These are phyloP conservation scores for Halichoerus grypus DNA, from an alignment of 2,113 vertebrate species.

Conservation along the genomic window DNA sequence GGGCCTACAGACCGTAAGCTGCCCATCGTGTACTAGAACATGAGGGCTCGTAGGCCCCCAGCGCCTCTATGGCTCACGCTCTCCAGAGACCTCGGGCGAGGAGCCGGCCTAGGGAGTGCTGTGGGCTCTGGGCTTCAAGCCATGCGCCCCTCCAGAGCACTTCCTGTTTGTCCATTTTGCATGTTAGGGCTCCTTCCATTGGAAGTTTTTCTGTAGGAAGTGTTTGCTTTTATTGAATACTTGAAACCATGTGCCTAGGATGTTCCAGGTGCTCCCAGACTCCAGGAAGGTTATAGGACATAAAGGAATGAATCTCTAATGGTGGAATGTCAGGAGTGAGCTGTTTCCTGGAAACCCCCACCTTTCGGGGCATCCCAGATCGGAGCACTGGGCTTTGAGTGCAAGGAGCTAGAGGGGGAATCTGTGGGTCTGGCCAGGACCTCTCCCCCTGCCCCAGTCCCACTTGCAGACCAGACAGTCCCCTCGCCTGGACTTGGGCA, in stretches of 20 bases:
- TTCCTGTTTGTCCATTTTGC: background rate
- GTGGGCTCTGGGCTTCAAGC: background rate
- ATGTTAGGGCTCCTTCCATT: background rate
- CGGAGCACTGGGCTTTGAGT: background rate
- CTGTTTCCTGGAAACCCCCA: rapidly evolving
- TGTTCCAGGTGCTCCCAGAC: background rate
- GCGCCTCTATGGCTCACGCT: background rate
- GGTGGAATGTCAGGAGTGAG: background rate
- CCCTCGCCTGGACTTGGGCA: too few relatives aligned
- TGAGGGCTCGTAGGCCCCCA: background rate
- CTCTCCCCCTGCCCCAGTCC: background rate
- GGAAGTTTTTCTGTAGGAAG: background rate
- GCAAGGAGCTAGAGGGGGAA: too few relatives aligned
- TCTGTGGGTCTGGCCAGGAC: background rate
- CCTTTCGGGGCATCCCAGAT: rapidly evolving
- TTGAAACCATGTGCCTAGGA: background rate
- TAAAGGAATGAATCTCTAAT: background rate
- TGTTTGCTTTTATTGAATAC: background rate
- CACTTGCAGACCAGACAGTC: background rate
- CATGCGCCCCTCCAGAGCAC: rapidly evolving
- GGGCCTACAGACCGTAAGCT: rapidly evolving
- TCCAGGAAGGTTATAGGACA: background rate
- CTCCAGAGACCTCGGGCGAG: background rate
- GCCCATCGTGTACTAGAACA: background rate
- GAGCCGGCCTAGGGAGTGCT: background rate